Evolutionary conservation across 2,797 vertebrate genomes (phyloP).

Genomic region (Ataeniobius toweri): DNA sequence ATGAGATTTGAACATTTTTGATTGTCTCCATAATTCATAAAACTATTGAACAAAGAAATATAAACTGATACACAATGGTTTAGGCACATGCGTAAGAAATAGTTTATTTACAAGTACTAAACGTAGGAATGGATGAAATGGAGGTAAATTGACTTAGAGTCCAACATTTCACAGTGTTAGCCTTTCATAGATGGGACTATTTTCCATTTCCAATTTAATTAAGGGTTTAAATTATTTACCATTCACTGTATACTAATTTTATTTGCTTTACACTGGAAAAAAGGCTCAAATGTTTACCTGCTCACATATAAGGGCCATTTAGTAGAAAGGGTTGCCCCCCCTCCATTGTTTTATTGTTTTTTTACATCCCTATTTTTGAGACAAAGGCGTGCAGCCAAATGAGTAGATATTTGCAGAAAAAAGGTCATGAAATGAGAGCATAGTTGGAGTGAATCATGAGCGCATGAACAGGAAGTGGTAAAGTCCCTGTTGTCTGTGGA

Average conservation of each 20-base stretch:
- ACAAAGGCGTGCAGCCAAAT: neutral
- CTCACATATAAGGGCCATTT: neutral
- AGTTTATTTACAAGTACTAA: neutral
- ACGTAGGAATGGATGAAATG: neutral
- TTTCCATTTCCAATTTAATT: neutral
- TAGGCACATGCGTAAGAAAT: neutral
- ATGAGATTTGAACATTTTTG: neutral
- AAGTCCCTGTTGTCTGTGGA: conserved; percentile 16
- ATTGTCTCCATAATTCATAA: neutral
- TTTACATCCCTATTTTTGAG: conserved; percentile 10
- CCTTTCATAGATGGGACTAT: neutral
- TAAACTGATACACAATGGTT: neutral
- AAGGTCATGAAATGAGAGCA: neutral
- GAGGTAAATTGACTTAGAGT: neutral
- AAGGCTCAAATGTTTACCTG: neutral
- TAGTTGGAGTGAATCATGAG: conserved; percentile 38
- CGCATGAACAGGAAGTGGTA: conserved; percentile 40
- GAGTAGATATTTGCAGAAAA: conserved; percentile 19
- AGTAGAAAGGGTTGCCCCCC: no score
- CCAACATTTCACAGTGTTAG: neutral
- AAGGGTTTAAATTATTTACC: neutral
- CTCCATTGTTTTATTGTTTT: conserved; percentile 1
- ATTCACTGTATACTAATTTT: neutral
- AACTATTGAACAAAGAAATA: neutral
- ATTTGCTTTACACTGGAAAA: neutral